Evolutionary conservation across 2,113 vertebrate genomes (phyloP).

Genomic region (Platichthys flesus): DNA sequence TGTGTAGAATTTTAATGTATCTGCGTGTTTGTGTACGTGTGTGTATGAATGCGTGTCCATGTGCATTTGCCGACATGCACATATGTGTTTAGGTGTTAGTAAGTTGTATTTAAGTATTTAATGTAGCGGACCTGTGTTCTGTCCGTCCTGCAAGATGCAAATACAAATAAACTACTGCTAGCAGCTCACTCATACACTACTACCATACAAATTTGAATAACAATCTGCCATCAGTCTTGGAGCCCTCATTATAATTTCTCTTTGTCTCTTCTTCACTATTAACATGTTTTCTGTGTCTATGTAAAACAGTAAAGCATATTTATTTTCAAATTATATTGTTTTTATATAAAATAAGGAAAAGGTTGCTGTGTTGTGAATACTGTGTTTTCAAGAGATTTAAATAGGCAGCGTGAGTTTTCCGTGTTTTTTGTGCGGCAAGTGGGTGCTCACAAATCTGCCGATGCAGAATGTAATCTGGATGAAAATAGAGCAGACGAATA

Average conservation of each 20-base stretch:
- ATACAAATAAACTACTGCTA: constrained; percentile 72
- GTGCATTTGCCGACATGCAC: constrained; percentile 30
- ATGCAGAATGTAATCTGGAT: constrained; percentile 36
- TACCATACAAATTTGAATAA: constrained; percentile 47
- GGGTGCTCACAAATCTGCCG: constrained; percentile 23
- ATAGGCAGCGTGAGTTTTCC: constrained; percentile 12
- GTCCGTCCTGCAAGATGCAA: constrained; percentile 53
- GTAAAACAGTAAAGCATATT: constrained; percentile 85
- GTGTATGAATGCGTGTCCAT: constrained; percentile 40
- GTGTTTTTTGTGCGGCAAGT: constrained; percentile 28
- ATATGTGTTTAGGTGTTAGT: constrained; percentile 50
- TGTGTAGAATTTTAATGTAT: constrained; percentile 48
- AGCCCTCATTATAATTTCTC: constrained; percentile 69
- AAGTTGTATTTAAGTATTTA: constrained; percentile 68
- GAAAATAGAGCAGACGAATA: constrained; percentile 6
- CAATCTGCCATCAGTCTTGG: constrained; percentile 69
- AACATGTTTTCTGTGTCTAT: constrained; percentile 81
- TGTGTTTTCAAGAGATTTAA: constrained; percentile 66
- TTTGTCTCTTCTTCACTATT: constrained; percentile 82
- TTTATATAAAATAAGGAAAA: constrained; percentile 85
- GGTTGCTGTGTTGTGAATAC: constrained; percentile 78
- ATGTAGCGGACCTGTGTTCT: constrained; percentile 40
- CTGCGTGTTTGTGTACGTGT: constrained; percentile 24
- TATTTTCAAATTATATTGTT: constrained; percentile 86
- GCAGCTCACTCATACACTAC: constrained; percentile 49